Conservation (phyloP, 2,113 vertebrate genomes). For the Eleginops maclovinus region DNA sequence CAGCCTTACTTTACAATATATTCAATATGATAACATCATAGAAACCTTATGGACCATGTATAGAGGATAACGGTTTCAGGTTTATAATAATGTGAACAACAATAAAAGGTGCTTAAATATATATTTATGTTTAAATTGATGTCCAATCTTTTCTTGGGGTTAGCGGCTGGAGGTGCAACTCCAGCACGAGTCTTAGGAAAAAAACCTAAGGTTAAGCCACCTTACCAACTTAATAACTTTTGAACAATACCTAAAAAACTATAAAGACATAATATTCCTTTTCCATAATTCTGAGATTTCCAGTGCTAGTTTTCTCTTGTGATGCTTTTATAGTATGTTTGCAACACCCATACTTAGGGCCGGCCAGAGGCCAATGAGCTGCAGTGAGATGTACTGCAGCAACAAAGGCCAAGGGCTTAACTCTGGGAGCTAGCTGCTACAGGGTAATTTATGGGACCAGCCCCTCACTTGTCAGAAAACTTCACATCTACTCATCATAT, state of each 20-base stretch:
- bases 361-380: conserved; percentile 51
- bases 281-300: background rate
- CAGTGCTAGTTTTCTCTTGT: background rate
- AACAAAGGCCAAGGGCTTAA: conserved; percentile 41
- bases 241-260: background rate
- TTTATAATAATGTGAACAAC: background rate
- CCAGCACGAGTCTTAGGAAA: background rate
- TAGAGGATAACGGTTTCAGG: background rate
- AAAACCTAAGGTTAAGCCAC: background rate
- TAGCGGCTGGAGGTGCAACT: background rate
- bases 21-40: background rate
- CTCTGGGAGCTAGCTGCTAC: conserved; percentile 44
- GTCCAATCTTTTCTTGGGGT: background rate
- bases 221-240: background rate
- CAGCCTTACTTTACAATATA: background rate
- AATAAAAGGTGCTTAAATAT: background rate
- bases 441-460: conserved; percentile 47
- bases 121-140: background rate
- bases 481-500: conserved; percentile 66
- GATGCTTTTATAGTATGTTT: conserved; percentile 30
- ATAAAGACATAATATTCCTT: background rate
- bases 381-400: conserved; percentile 41
- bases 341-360: conserved; percentile 18
- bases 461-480: conserved; percentile 55
- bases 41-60: background rate